Percentiles rank a stretch among this genome's conserved stretches.
Conservation (phyloP, 1,140 invertebrate species). For the Drosophila leontia region DNA sequence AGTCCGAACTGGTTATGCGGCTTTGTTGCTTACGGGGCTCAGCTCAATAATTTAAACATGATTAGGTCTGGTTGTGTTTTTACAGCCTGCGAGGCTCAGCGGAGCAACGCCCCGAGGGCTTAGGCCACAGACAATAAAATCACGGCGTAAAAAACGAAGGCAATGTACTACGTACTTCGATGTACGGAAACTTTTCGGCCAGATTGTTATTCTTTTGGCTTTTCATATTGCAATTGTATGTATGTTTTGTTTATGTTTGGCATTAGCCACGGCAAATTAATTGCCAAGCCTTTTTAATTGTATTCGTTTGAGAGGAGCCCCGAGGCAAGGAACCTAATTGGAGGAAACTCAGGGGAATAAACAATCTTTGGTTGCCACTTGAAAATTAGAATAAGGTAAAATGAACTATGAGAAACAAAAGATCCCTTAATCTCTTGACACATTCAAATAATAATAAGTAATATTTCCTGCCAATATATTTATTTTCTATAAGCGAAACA, state of each 20-base stretch:
- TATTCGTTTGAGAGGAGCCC: slow-evolving; percentile 14
- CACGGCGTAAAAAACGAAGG: slow-evolving; percentile 54
- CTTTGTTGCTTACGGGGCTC: slow-evolving; percentile 57
- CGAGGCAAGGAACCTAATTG: slow-evolving; percentile 19
- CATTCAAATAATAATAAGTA: neutral
- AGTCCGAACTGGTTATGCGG: slow-evolving; percentile 72
- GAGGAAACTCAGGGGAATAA: neutral
- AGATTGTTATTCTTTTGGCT: slow-evolving; percentile 77
- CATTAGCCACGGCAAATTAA: slow-evolving; percentile 78
- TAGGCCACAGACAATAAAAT: slow-evolving; percentile 59
- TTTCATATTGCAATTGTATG: slow-evolving; percentile 78
- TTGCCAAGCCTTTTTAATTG: slow-evolving; percentile 67
- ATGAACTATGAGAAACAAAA: neutral
- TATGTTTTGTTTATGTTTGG: slow-evolving; percentile 67
- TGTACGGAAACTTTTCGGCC: slow-evolving; percentile 21
- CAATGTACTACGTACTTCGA: slow-evolving; percentile 28
- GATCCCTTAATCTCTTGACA: no score
- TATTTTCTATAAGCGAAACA: neutral
- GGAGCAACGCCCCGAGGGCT: slow-evolving; percentile 65
- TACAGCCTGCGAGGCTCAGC: slow-evolving; percentile 72
- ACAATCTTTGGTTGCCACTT: slow-evolving; percentile 3
- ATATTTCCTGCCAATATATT: neutral
- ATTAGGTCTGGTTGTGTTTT: slow-evolving; percentile 84
- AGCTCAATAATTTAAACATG: slow-evolving; percentile 85
- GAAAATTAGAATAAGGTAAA: no score